A percentile compares a stretch with the other conserved stretches of the same genome.
Evolutionary conservation across 2,888 invertebrate species (phyloP).

Genomic region (Lymantria dispar): DNA sequence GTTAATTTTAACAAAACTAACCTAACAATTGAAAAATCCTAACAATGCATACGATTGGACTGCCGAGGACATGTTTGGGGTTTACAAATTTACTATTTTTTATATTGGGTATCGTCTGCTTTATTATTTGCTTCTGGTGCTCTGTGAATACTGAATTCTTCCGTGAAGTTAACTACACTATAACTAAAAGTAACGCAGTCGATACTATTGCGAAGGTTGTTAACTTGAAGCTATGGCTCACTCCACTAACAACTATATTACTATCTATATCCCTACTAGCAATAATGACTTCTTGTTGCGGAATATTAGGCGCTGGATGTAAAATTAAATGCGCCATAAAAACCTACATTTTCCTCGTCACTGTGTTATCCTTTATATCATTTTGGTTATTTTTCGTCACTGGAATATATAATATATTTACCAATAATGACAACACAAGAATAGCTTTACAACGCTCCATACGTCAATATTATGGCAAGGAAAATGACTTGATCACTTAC

Average conservation of each 20-base stretch:
- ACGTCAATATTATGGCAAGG: conserved; percentile 53
- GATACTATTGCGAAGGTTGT: conserved; percentile 55
- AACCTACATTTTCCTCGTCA: conserved; percentile 62
- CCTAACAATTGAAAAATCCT: background rate
- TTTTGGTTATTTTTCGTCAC: conserved; percentile 66
- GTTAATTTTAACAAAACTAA: background rate
- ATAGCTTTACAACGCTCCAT: conserved; percentile 46
- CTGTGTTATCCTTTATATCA: conserved; percentile 42
- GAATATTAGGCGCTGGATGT: conserved; percentile 67
- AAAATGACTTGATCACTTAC: conserved; percentile 59
- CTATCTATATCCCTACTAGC: conserved; percentile 51
- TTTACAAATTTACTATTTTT: conserved; percentile 66
- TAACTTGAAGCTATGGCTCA: conserved; percentile 60
- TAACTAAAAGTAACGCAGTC: conserved; percentile 61
- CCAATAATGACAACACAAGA: conserved; percentile 49
- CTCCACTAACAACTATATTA: conserved; percentile 57
- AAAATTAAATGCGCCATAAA: conserved; percentile 66
- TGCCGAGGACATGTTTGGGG: conserved; percentile 70
- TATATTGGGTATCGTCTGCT: conserved; percentile 46
- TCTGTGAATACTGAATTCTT: conserved; percentile 64
- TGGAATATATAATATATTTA: conserved; percentile 62
- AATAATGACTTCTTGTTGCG: conserved; percentile 68
- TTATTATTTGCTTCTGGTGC: conserved; percentile 65
- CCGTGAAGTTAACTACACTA: conserved; percentile 62
- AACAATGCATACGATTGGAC: conserved; percentile 61